Evolutionary conservation across 2,888 invertebrate species (phyloP).

Genomic region (Lomographa bimaculata): DNA sequence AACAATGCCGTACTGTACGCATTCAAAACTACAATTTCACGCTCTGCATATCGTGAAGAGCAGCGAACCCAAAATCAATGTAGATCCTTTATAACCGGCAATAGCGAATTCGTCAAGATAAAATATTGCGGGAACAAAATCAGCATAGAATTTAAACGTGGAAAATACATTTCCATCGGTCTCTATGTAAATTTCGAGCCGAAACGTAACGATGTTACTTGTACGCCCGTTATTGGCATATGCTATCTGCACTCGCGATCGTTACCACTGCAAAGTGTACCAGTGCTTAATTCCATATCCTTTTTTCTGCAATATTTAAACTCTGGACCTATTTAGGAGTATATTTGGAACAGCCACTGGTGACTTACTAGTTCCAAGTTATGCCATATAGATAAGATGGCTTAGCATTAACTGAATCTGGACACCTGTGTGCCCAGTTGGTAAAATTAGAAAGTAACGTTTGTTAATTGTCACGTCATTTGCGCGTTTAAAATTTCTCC

Average conservation of each 20-base stretch:
- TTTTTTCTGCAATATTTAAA: background rate
- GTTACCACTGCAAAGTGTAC: constrained; percentile 30
- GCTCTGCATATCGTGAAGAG: constrained; percentile 37
- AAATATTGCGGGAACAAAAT: constrained; percentile 36
- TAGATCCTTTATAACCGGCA: constrained; percentile 5
- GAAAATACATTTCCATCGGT: constrained; percentile 56
- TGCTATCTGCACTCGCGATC: constrained; percentile 51
- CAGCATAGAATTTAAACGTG: constrained; percentile 58
- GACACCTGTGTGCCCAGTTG: too few species aligned
- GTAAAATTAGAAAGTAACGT: too few species aligned
- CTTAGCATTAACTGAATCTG: too few species aligned
- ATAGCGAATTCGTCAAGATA: constrained; percentile 4
- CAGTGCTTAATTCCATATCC: constrained; percentile 1
- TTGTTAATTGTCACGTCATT: too few species aligned
- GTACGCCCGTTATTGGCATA: constrained; percentile 57
- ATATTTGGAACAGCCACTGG: too few species aligned
- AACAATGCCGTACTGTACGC: constrained; percentile 41
- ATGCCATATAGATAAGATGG: too few species aligned
- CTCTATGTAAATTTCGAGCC: constrained; percentile 64
- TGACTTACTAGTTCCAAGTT: too few species aligned
- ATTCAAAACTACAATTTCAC: constrained; percentile 50
- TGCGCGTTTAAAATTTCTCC: too few species aligned
- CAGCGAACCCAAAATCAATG: constrained; percentile 27
- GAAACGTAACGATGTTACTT: constrained; percentile 66
- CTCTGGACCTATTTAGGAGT: too few species aligned